Evolutionary conservation across 2,888 invertebrate species (phyloP).

Genomic region (Thysanoteuthis rhombus): DNA sequence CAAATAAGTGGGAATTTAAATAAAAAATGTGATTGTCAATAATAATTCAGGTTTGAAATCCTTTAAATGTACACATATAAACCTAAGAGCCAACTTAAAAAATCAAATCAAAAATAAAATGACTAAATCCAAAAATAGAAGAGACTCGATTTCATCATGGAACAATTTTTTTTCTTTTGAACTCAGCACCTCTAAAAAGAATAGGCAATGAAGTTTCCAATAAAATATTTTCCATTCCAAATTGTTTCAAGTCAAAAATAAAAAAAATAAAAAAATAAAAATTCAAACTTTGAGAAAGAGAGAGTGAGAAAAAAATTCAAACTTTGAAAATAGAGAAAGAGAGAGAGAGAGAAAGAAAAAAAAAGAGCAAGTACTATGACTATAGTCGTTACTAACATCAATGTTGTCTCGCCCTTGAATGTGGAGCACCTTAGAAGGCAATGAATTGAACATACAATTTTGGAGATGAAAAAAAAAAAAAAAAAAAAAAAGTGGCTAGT

Average conservation of each 20-base stretch:
- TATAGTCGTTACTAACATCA: background rate
- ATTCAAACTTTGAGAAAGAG: too few species aligned
- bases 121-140: background rate
- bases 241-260: background rate
- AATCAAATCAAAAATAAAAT: background rate
- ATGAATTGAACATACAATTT: background rate
- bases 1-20: background rate
- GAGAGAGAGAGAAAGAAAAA: background rate
- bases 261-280: background rate
- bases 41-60: background rate
- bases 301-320: background rate
- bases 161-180: background rate
- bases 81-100: background rate
- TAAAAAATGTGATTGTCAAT: background rate
- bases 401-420: background rate
- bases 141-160: background rate
- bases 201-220: background rate
- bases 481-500: background rate
- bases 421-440: slow-evolving; percentile 1
- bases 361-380: too few species aligned
- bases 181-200: background rate
- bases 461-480: background rate
- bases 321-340: background rate
- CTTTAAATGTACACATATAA: background rate
- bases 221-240: background rate